A percentile compares a stretch with the other conserved stretches of the same genome.
phyloP scores from a whole-genome alignment of 2,888 invertebrate species.

The Boloria euphrosyne region DNA sequence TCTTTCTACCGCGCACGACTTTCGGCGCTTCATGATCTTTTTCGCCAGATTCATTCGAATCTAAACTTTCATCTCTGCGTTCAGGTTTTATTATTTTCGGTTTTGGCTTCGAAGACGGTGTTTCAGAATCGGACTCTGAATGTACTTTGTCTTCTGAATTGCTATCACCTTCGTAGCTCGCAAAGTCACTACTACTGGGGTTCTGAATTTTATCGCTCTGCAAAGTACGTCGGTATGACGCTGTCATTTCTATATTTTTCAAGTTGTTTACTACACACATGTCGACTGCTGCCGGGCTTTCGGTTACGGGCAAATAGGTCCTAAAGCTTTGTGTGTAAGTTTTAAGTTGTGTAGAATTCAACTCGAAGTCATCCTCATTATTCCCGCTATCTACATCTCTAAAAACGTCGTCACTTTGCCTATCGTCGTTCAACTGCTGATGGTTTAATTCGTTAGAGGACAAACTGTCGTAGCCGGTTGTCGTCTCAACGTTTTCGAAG shows the following conservation, averaged over 20 bases:
- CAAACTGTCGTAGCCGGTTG: conserved; percentile 75
- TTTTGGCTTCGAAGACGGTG: conserved; percentile 63
- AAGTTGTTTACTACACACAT: conserved; percentile 75
- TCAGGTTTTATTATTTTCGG: conserved; percentile 84
- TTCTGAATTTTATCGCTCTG: conserved; percentile 53
- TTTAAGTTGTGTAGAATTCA: conserved; percentile 82
- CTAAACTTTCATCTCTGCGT: conserved; percentile 68
- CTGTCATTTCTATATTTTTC: conserved; percentile 74
- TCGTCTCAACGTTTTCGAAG: conserved; percentile 74
- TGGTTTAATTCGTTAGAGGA: conserved; percentile 73
- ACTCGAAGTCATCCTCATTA: conserved; percentile 87
- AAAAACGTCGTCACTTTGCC: conserved; percentile 59
- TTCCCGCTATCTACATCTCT: conserved; percentile 84
- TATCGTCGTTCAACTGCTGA: conserved; percentile 62
- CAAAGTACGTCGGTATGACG: conserved; percentile 58
- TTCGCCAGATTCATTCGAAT: conserved; percentile 73
- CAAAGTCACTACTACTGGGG: conserved; percentile 68
- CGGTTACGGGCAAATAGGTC: conserved; percentile 75
- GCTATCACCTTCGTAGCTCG: conserved; percentile 82
- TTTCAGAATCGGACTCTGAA: conserved; percentile 72
- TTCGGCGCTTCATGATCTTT: conserved; percentile 77
- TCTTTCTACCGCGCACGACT: conserved; percentile 85
- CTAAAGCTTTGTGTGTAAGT: conserved; percentile 82
- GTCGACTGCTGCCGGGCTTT: conserved; percentile 71
- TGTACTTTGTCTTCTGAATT: conserved; percentile 81